Conservation (phyloP, 2,888 invertebrate genomes). For the Macropis europaea region DNA sequence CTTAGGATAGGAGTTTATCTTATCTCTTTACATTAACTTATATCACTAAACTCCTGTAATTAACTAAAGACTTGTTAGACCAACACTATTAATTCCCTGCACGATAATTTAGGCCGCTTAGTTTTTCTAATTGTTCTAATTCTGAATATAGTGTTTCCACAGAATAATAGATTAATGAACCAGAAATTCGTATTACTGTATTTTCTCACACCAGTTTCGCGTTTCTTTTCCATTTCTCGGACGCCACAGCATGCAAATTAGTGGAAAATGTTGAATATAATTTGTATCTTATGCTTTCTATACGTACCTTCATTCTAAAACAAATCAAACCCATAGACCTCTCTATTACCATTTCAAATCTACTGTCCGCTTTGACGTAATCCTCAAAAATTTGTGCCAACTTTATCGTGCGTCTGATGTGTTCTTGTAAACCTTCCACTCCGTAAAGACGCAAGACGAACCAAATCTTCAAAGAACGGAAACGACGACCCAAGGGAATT, state of each 20-base stretch:
- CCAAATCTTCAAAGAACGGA: conserved; percentile 96
- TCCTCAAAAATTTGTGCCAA: conserved; percentile 90
- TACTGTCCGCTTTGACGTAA: conserved; percentile 85
- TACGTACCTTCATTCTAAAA: conserved; percentile 88
- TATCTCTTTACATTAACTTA: too few relatives aligned
- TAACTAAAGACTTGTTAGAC: too few relatives aligned
- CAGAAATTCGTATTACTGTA: too few relatives aligned
- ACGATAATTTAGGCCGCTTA: too few relatives aligned
- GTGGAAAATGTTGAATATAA: neutral
- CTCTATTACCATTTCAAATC: conserved; percentile 90
- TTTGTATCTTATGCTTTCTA: neutral
- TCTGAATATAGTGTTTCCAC: too few relatives aligned
- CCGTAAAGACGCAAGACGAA: conserved; percentile 93
- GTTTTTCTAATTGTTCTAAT: too few relatives aligned
- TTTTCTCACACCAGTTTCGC: neutral
- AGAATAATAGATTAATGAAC: too few relatives aligned
- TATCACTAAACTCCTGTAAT: too few relatives aligned
- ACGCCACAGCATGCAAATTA: too few relatives aligned
- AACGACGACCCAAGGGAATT: conserved; percentile 92
- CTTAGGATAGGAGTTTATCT: too few relatives aligned
- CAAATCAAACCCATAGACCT: conserved; percentile 92
- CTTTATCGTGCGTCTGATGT: conserved; percentile 87
- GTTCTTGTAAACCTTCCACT: conserved; percentile 87
- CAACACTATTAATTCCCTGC: too few relatives aligned
- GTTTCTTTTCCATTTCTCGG: too few relatives aligned